A percentile compares a stretch with the other conserved stretches of the same genome.
phyloP scores from a whole-genome alignment of 2,797 vertebrate species.

The Pelobates cultripes region DNA sequence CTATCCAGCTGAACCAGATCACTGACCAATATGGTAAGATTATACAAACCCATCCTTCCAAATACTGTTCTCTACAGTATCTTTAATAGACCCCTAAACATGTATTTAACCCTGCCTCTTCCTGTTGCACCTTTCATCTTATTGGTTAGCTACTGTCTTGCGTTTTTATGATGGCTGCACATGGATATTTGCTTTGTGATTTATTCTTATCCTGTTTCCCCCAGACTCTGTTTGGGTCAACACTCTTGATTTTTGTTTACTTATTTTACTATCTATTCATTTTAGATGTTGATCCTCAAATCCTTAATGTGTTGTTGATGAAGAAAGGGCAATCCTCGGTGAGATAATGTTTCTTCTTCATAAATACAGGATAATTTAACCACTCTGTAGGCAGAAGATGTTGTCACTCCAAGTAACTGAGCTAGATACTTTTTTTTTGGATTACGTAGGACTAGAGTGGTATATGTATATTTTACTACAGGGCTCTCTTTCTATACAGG shows the following conservation, averaged over 20 bases:
- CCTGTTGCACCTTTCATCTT: too few relatives aligned
- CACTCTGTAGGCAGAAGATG: too few relatives aligned
- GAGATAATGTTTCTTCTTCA: conserved; percentile 64
- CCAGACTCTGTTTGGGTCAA: too few relatives aligned
- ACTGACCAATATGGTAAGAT: conserved; percentile 78
- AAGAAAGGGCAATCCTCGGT: conserved; percentile 89
- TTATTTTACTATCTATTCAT: conserved; percentile 12
- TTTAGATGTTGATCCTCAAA: conserved; percentile 62
- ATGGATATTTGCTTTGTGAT: too few relatives aligned
- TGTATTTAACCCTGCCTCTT: neutral
- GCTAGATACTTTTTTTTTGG: too few relatives aligned
- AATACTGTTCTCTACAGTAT: too few relatives aligned
- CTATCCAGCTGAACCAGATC: conserved; percentile 89
- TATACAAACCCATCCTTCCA: neutral
- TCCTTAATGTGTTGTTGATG: conserved; percentile 77
- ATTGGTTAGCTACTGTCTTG: too few relatives aligned
- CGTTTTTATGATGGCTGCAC: too few relatives aligned
- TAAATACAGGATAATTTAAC: too few relatives aligned
- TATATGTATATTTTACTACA: neutral
- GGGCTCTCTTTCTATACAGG: neutral
- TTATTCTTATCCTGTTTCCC: too few relatives aligned
- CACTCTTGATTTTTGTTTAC: neutral
- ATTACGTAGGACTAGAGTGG: neutral
- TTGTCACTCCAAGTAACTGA: too few relatives aligned
- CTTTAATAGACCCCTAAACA: too few relatives aligned